Conservation (phyloP, 2,888 invertebrate genomes). For the Tribolium freemani region DNA sequence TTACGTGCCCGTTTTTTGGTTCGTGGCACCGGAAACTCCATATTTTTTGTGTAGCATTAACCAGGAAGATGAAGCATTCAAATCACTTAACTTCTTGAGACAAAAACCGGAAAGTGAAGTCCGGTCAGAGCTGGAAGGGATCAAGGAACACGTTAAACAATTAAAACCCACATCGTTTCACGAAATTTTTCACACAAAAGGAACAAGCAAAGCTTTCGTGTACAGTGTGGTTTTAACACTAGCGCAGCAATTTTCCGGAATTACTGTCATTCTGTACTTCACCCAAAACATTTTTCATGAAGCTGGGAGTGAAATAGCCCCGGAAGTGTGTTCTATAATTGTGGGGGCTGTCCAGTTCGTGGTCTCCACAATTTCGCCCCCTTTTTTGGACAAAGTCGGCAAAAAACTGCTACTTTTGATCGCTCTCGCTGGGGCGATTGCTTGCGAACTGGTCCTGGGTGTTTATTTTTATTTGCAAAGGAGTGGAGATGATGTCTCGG, state of each 20-base stretch:
- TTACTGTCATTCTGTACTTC: conserved; percentile 48
- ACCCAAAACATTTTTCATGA: conserved; percentile 73
- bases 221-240: conserved; percentile 45
- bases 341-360: conserved; percentile 82
- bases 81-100: conserved; percentile 62
- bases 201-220: conserved; percentile 41
- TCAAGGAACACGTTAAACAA: conserved; percentile 32
- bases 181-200: conserved; percentile 31
- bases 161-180: conserved; percentile 15
- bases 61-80: conserved; percentile 71
- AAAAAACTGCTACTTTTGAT: conserved; percentile 78
- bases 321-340: conserved; percentile 79
- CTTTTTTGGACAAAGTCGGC: conserved; percentile 83
- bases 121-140: conserved; percentile 45
- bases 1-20: conserved; percentile 46
- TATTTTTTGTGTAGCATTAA: conserved; percentile 66
- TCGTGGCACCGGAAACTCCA: conserved; percentile 51
- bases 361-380: conserved; percentile 79
- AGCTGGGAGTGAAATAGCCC: conserved; percentile 74
- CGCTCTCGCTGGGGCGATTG: conserved; percentile 76
- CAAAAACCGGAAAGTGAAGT: conserved; percentile 11
- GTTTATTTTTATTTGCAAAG: conserved; percentile 76
- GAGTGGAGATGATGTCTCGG: conserved; percentile 49
- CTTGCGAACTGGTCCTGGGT: conserved; percentile 73
- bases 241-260: conserved; percentile 53